Evolutionary conservation across 1,140 invertebrate genomes (phyloP), one percentile per base, ranked within the genome.

Genomic region (Calephelis virginiensis): DNA sequence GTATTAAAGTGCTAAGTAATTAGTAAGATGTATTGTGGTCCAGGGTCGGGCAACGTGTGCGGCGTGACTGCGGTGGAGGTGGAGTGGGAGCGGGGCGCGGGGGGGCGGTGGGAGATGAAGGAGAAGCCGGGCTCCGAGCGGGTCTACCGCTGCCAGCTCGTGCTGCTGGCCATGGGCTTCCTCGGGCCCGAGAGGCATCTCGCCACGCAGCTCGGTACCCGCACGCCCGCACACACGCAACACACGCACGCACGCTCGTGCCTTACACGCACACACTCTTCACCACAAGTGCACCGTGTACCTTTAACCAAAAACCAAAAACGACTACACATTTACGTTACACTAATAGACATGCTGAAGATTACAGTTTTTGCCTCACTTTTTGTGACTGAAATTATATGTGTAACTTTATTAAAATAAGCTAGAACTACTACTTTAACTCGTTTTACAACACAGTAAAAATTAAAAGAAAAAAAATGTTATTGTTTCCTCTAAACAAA

Each of bases 151-250:
- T 97, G 97, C 76, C 97, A 99, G 83, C 90, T 99, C 66, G 97
- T 99, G 48, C 92, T 99, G 66, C 92, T 99, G 38, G 98, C 99
- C 12, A 99, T 99, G 98, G 99, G 99, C 77, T 99, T 99, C 93
- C 92, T 99, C 43, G 98, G 99, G 6, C 99, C 98, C 6, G 99
- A 99, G 90, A 95, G 96, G 79, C 95, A 96, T 67, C 95, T 99
- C 67, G 94, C 83, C 47, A 72, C 78, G 53, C 83, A 99, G 84
- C 90, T 99, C 12, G 94, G 90, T 90, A 63, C 75, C 70, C 63
- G 43, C n/a, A 67, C 59, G 53, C 56, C 50, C 45, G 47, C 50
- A 47, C 48, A 56, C 40, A 37, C 49, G 10, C 47, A 38, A 38
- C 45, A 37, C 28, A 40, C 38, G 47, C 14, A 61, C 43, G 46